Conservation (phyloP, 1,140 invertebrate species). For the Drosophila erecta region DNA sequence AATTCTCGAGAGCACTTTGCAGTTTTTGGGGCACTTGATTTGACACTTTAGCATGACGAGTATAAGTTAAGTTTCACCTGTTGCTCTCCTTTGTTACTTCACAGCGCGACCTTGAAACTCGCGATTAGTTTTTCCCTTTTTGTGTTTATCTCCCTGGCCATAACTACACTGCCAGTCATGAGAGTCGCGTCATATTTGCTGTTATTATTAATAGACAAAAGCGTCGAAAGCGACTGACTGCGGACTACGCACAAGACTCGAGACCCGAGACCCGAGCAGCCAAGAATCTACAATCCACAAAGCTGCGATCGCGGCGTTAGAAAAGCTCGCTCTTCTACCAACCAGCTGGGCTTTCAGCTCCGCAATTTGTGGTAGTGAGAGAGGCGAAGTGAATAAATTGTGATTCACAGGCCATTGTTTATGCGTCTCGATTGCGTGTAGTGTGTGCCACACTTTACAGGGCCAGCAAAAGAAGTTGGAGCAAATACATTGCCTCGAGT, state of each 20-base stretch:
- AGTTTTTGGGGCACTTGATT: conserved; percentile 22
- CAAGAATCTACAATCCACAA: conserved; percentile 55
- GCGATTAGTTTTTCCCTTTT: conserved; percentile 33
- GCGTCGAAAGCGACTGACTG: conserved; percentile 57
- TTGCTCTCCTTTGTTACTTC: conserved; percentile 16
- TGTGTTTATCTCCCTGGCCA: background rate
- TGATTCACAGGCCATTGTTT: conserved; percentile 24
- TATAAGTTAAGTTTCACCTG: conserved; percentile 20
- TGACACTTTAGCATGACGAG: conserved; percentile 17
- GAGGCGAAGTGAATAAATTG: background rate
- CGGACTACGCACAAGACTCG: conserved; percentile 49
- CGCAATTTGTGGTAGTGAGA: conserved; percentile 4
- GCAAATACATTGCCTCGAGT: too few relatives aligned
- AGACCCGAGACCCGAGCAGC: conserved; percentile 37
- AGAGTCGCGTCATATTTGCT: conserved; percentile 69
- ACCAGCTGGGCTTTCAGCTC: conserved; percentile 7
- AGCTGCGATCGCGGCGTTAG: conserved; percentile 49
- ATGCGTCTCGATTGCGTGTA: conserved; percentile 14
- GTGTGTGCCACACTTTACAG: conserved; percentile 13
- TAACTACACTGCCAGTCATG: conserved; percentile 33
- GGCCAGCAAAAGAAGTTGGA: conserved; percentile 1
- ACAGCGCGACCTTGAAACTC: conserved; percentile 56
- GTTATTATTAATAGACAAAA: conserved; percentile 71
- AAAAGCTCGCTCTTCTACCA: conserved; percentile 40
- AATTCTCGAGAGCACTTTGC: conserved; percentile 36